These are phyloP conservation scores for Cataglyphis albicans DNA, from an alignment of 2,888 invertebrate species.

Conservation along the genomic window DNA sequence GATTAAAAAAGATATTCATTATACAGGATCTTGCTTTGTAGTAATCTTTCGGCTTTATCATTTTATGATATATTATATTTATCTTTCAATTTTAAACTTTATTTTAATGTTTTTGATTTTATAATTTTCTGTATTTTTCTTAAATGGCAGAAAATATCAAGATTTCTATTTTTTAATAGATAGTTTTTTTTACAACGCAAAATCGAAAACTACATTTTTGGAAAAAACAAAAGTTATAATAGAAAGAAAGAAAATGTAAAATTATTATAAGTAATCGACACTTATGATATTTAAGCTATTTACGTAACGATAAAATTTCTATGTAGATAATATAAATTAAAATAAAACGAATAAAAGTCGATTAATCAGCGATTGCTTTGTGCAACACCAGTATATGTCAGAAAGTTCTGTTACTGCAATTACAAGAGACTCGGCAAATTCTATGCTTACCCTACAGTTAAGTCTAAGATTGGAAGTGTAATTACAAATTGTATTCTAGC, in stretches of 20 bases:
- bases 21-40: not conserved
- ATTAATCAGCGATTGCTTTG: conserved; percentile 48
- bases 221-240: not conserved
- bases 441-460: conserved; percentile 57
- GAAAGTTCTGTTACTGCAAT: conserved; percentile 63
- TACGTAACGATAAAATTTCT: not conserved
- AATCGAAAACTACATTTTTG: not conserved
- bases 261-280: conserved; percentile 30
- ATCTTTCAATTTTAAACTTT: conserved; percentile 2
- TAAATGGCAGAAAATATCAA: conserved; percentile 33
- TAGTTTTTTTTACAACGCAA: not conserved
- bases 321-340: not conserved
- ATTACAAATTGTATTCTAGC: conserved; percentile 67
- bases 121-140: conserved; percentile 41
- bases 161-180: conserved; percentile 38
- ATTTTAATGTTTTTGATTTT: conserved; percentile 5
- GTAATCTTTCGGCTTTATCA: not conserved
- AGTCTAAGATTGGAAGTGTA: conserved; percentile 68
- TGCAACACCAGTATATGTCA: conserved; percentile 29
- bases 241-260: not conserved
- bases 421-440: conserved; percentile 62
- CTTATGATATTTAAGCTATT: not conserved
- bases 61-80: not conserved
- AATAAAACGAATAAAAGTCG: conserved; percentile 34
- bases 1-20: not conserved